A percentile compares a stretch with the other conserved stretches of the same genome.
These are phyloP conservation scores for Streptopelia turtur DNA, from an alignment of 2,797 vertebrate species.

Conservation along the genomic window DNA sequence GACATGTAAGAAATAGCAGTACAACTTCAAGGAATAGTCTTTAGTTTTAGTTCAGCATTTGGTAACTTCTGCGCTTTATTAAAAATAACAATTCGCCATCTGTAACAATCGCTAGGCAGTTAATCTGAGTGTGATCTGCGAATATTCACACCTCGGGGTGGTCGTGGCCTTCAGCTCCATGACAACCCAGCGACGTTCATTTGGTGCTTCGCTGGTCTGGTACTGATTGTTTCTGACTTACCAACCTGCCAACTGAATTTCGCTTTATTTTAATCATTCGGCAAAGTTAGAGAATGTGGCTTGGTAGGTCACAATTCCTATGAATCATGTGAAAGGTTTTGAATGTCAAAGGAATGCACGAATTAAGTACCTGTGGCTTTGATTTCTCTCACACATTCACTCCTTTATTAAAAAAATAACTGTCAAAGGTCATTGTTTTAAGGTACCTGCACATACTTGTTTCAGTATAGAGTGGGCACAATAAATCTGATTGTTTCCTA, in stretches of 20 bases:
- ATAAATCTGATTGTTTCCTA: not conserved
- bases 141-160: not conserved
- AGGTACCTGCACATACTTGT: not conserved
- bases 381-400: not conserved
- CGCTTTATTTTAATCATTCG: not conserved
- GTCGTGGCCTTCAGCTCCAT: not conserved
- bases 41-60: not conserved
- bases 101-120: not conserved
- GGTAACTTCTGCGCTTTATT: not conserved
- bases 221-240: not conserved
- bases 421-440: not conserved
- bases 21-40: not conserved
- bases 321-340: not conserved
- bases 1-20: not conserved
- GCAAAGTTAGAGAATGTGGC: too few species aligned
- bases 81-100: not conserved
- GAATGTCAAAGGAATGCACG: not conserved
- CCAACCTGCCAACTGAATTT: not conserved
- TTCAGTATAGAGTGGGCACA: accelerated
- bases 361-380: not conserved
- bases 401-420: not conserved
- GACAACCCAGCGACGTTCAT: not conserved
- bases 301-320: not conserved
- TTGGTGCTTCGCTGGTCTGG: not conserved
- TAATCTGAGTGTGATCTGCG: not conserved